Evolutionary conservation across 2,797 vertebrate genomes (phyloP).

Genomic region (Remorina albescens): DNA sequence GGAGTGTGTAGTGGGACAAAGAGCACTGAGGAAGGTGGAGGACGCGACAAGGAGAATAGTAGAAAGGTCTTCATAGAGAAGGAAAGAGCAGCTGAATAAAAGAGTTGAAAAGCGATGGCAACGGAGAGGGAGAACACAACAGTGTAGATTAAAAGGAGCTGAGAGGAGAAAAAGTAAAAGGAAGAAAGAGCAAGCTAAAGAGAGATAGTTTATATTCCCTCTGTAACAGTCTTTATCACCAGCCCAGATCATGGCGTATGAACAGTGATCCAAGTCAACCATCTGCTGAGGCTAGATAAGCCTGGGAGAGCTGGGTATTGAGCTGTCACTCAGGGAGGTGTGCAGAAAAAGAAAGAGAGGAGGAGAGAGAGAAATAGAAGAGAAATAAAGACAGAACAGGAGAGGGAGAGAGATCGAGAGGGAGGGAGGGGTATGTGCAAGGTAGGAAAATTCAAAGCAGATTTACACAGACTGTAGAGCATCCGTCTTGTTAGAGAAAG

Average conservation of each 20-base stretch:
- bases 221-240: conserved; percentile 95
- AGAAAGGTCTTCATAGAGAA: conserved; percentile 44
- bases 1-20: conserved; percentile 51
- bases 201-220: conserved; percentile 88
- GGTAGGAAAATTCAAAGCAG: conserved; percentile 70
- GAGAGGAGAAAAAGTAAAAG: conserved; percentile 54
- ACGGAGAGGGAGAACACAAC: conserved; percentile 37
- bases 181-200: conserved; percentile 76
- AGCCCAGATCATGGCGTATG: conserved; percentile 96
- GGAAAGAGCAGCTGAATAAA: conserved; percentile 32
- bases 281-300: conserved; percentile 99
- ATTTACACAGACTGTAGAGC: conserved; percentile 90
- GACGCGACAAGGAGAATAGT: conserved; percentile 57
- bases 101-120: conserved; percentile 31
- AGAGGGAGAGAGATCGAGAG: conserved; percentile 48
- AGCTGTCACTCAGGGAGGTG: conserved; percentile 95
- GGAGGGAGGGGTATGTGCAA: conserved; percentile 44
- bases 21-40: conserved; percentile 63
- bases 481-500: conserved; percentile 65
- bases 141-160: conserved; percentile 52
- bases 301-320: conserved; percentile 95
- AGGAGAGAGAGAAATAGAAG: conserved; percentile 68
- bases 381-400: conserved; percentile 78
- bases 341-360: conserved; percentile 62
- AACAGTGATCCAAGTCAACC: conserved; percentile 99